Base-by-base conservation (phyloP, 2,888 invertebrate species). In the Trachelus tabidus region DNA sequence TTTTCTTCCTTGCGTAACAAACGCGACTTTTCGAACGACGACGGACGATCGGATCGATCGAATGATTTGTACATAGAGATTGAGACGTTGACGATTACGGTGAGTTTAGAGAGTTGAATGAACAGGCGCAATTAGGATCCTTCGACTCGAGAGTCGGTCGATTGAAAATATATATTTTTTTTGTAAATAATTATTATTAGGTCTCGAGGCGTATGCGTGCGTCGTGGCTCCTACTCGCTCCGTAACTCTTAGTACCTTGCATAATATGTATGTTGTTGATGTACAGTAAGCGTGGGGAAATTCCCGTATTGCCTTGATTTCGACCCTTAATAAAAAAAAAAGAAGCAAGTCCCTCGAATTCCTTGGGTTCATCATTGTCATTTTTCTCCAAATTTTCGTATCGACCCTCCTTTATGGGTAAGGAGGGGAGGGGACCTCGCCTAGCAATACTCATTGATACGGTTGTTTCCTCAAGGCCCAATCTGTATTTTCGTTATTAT, bases 401-500 rank as follows among this genome's bases (percentile, higher is more conserved):
- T 56, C 56, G 23, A 56, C 1, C 56, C 23, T 23, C 15, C 56
- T 23, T 56, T 9, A 23, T 23, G 23, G 23, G 56, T 3, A 35
- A 35, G 35, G 35, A 12, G 12, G 4, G 35, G 12, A 35, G 35
- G 12, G 35, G 56, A 23, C 2, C 56, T 56, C 56, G n/a, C 23
- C 56, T 23, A 79, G 79, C 79, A 84, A 84, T 84, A 84, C 83
- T 84, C 84, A 83, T 80, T 78, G 80, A 71, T 80, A 80, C 73
- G 80, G 79, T 73, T 71, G 3, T 76, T 79, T 81, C 75, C 73
- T 76, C 15, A 75, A 79, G 56, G 75, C 34, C 78, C 76, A 73
- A 79, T 69, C 69, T 75, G 37, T 75, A 76, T 73, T 73, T 78
- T 79, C 77, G 81, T 81, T 83, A 83, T 84, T 87, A 87, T 88